Base-by-base conservation (phyloP, 2,888 invertebrate species). In the Volucella inflata region DNA sequence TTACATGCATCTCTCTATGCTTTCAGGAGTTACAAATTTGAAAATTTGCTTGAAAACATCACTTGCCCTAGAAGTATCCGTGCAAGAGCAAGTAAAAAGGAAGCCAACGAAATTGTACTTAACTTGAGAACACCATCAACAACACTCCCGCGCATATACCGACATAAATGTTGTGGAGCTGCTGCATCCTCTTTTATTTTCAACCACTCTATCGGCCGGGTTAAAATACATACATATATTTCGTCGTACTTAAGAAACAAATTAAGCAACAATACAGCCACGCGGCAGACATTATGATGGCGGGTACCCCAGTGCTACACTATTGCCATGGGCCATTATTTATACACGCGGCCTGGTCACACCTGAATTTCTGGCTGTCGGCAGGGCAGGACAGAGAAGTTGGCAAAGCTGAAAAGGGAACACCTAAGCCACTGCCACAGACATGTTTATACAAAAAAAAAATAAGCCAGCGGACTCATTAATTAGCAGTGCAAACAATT, bases 271-370 rank as follows among this genome's bases (percentile, higher is more conserved):
- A 57, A 36, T 12, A 21, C 4, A n/a, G 12, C 12, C n/a, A 16
- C 36, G 17, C 53, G 16, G 51, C 16, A 42, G 57, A 8, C 51
- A 76, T 59, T 50, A 71, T 68, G 74, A 79, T 79, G 50, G 40
- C 62, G 65, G 46, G 57, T 55, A 57, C 67, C 38, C 30, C 50
- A 72, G 55, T 64, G 8, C 70, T 50, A 77, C 51, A 76, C 81
- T 71, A 77, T 78, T 68, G 72, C 78, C 82, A 77, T 77, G 76
- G 76, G 76, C 76, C 62, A 72, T 83, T 83, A 83, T 83, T 83
- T 83, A 83, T 82, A 77, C 17, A 65, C 64, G 21, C 78, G 78
- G 55, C 82, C 55, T 67, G 72, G 82, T 84, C 83, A 84, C 83
- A 84, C 83, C 83, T 84, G 83, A 75, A 75, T 83, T 53, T 67